Evolutionary conservation across 92 coral and sea anemone genomes (phyloP).

Genomic region (Parazoanthus swiftii): DNA sequence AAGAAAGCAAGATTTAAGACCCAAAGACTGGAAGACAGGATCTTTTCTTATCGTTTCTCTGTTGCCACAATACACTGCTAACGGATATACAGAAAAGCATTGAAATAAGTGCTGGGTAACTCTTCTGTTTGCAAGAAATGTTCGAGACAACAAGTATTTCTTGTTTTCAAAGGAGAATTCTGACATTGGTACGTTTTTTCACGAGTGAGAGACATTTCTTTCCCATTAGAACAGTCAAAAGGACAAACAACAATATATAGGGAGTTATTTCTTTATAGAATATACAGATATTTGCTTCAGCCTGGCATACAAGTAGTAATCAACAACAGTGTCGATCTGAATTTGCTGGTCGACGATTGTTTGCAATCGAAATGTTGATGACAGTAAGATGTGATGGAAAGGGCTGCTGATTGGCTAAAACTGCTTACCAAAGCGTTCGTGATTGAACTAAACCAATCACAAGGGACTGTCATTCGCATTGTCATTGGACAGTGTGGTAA

Average conservation of each 20-base stretch:
- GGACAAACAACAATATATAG: background rate
- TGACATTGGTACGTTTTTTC: background rate
- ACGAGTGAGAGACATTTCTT: background rate
- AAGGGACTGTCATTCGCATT: background rate
- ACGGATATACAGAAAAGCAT: no score
- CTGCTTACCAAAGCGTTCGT: no score
- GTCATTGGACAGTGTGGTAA: background rate
- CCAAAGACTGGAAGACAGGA: background rate
- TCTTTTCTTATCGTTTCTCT: background rate
- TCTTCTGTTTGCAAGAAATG: background rate
- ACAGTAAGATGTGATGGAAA: no score
- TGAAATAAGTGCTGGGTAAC: no score
- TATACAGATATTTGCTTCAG: no score
- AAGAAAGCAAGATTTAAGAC: conserved; percentile 81
- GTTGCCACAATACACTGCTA: background rate
- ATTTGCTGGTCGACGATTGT: background rate
- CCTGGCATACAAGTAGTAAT: background rate
- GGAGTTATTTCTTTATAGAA: background rate
- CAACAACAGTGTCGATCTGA: background rate
- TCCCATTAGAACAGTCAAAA: background rate
- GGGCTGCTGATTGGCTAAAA: background rate
- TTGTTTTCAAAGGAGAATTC: background rate
- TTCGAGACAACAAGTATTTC: background rate
- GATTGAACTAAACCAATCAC: background rate
- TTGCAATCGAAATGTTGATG: background rate